Evolutionary conservation across 2,888 invertebrate genomes (phyloP).

Genomic region (Mechanitis messenoides): DNA sequence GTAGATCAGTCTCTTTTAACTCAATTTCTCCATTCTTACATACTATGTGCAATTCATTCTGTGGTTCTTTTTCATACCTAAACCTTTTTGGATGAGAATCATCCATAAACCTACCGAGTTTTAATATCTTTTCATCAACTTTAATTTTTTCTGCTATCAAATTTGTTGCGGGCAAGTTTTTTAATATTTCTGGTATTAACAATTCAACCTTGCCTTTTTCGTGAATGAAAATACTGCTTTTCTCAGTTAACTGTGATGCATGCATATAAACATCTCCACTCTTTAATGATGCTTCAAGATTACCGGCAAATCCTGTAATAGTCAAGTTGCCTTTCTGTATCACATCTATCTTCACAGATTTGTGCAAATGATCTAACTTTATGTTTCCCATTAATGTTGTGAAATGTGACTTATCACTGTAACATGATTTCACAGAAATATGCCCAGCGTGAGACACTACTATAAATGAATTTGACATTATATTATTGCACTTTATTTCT

Average conservation of each 20-base stretch:
- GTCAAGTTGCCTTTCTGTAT: slow-evolving; percentile 67
- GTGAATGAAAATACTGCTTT: slow-evolving; percentile 72
- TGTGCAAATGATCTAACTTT: slow-evolving; percentile 55
- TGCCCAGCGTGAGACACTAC: slow-evolving; percentile 64
- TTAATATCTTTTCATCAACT: slow-evolving; percentile 67
- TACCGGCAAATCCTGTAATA: slow-evolving; percentile 66
- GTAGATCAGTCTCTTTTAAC: slow-evolving; percentile 60
- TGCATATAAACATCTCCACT: slow-evolving; percentile 70
- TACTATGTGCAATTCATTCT: slow-evolving; percentile 67
- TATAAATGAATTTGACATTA: slow-evolving; percentile 60
- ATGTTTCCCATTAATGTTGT: slow-evolving; percentile 69
- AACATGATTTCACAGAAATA: slow-evolving; percentile 64
- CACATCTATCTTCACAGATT: slow-evolving; percentile 64
- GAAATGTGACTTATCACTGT: slow-evolving; percentile 62
- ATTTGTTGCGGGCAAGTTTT: slow-evolving; percentile 67
- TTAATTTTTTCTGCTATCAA: slow-evolving; percentile 69
- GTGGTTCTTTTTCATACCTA: slow-evolving; percentile 61
- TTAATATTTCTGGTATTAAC: slow-evolving; percentile 58
- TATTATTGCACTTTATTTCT: slow-evolving; percentile 60
- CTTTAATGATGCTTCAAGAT: slow-evolving; percentile 63
- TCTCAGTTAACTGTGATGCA: slow-evolving; percentile 60
- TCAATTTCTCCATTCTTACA: slow-evolving; percentile 73
- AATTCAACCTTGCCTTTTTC: slow-evolving; percentile 71
- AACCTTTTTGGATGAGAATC: slow-evolving; percentile 68
- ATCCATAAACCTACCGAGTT: slow-evolving; percentile 67